These are phyloP conservation scores for human (Homo sapiens) DNA, from an alignment of 2,113 vertebrate genomes.

Conservation along the genomic window DNA sequence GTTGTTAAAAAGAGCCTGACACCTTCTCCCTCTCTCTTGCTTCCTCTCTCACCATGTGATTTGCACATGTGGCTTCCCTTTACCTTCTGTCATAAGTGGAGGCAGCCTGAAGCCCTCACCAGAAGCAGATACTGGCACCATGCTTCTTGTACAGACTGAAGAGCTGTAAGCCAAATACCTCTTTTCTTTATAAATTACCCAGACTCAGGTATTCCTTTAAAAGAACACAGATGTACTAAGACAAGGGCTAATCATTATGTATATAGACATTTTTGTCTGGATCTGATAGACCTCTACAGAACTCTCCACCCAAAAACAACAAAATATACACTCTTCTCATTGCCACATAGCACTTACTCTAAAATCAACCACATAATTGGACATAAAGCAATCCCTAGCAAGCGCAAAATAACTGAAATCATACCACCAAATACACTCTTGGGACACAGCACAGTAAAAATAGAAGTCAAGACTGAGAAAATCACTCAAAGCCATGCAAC, in stretches of 20 bases:
- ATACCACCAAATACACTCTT: no score
- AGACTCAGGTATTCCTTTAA: neutral
- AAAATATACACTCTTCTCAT: no score
- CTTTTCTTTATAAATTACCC: neutral
- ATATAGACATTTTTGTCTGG: conserved; percentile 37
- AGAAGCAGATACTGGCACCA: neutral
- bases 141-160: neutral
- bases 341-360: no score
- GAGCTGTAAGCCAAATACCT: neutral
- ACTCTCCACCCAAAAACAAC: no score
- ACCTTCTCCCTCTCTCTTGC: neutral
- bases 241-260: conserved; percentile 40
- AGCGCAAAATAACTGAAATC: no score
- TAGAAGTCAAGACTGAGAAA: no score
- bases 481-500: no score
- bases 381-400: no score
- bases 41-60: neutral
- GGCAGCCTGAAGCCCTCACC: neutral
- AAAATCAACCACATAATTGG: no score
- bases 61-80: neutral
- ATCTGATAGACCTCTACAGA: no score
- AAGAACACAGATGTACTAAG: neutral
- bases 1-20: neutral
- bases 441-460: no score
- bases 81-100: neutral